Evolutionary conservation across 2,888 invertebrate genomes (phyloP).

Genomic region (Polydesmus complanatus): DNA sequence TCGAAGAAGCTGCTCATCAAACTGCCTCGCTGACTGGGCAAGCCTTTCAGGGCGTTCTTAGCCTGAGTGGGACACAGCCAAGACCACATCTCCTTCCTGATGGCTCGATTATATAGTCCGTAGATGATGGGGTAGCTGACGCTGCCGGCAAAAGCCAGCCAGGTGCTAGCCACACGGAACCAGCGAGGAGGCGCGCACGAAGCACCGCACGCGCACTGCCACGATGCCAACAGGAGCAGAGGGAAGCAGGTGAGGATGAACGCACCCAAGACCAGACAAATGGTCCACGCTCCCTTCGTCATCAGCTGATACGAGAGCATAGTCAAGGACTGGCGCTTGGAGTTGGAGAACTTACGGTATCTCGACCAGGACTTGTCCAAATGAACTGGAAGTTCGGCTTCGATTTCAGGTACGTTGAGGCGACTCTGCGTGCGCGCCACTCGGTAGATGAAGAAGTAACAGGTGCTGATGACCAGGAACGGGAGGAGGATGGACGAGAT

Average conservation of each 20-base stretch:
- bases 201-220: constrained; percentile 14
- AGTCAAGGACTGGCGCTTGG: constrained; percentile 8
- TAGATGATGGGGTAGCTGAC: constrained; percentile 23
- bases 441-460: constrained; percentile 20
- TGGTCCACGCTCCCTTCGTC: constrained; percentile 20
- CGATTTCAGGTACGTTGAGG: constrained; percentile 18
- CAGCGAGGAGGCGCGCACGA: not conserved
- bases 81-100: constrained; percentile 21
- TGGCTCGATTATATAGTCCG: constrained; percentile 23
- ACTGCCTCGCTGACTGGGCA: constrained; percentile 5
- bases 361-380: not conserved
- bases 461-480: constrained; percentile 11
- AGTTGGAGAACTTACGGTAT: not conserved
- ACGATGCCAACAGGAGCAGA: constrained; percentile 18
- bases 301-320: constrained; percentile 10
- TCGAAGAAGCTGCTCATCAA: constrained; percentile 12
- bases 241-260: constrained; percentile 22
- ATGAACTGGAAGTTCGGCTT: not conserved
- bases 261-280: constrained; percentile 22
- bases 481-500: constrained; percentile 8
- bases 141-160: constrained; percentile 20
- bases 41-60: not conserved
- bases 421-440: constrained; percentile 23
- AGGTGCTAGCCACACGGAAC: constrained; percentile 15
- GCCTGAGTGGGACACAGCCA: constrained; percentile 5